Conservation (phyloP, 2,113 vertebrate species). For the Pimephales promelas region DNA sequence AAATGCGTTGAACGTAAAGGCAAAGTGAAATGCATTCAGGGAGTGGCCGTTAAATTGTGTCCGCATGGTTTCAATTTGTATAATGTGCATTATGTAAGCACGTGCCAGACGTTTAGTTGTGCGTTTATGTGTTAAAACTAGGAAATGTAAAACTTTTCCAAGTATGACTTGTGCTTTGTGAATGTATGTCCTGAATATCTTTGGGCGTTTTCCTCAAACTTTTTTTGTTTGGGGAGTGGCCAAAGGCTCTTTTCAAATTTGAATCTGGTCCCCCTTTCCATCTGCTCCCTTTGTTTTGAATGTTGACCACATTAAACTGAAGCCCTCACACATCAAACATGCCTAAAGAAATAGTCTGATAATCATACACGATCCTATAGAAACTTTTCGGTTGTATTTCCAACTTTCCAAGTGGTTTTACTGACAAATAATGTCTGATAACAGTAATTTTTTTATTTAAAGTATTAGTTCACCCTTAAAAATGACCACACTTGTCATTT, state of each 20-base stretch:
- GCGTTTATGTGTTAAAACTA: not conserved
- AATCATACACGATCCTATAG: not conserved
- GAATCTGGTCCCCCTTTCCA: not conserved
- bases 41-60: not conserved
- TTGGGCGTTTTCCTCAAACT: slow-evolving; percentile 30
- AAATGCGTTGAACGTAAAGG: not conserved
- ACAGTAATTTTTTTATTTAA: not conserved
- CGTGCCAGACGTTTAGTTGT: not conserved
- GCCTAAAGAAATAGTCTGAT: not conserved
- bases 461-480: no score
- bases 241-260: slow-evolving; percentile 34
- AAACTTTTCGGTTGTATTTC: not conserved
- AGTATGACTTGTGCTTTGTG: not conserved
- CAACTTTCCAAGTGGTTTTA: not conserved
- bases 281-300: slow-evolving; percentile 2
- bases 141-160: not conserved
- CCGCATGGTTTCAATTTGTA: not conserved
- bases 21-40: not conserved
- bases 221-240: slow-evolving; percentile 22
- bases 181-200: not conserved
- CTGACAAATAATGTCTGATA: not conserved
- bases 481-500: no score
- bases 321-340: not conserved
- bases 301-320: not conserved
- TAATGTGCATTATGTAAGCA: not conserved